phyloP scores from a whole-genome alignment of 2,888 invertebrate genomes.

The Horisme vitalbata region DNA sequence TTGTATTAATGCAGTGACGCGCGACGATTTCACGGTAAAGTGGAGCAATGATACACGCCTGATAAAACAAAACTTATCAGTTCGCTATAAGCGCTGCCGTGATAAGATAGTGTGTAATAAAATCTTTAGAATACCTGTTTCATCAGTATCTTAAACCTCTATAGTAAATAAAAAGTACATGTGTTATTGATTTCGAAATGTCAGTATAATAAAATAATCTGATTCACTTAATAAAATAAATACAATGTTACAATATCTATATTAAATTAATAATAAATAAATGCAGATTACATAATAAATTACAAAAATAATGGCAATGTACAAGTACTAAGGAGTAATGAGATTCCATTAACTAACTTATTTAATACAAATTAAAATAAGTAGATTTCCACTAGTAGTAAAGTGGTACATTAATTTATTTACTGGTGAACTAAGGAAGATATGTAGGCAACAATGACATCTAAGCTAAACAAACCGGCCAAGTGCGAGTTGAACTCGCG shows the following conservation, averaged over 20 bases:
- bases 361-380: too few species aligned
- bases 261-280: too few species aligned
- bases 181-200: slow-evolving; percentile 8
- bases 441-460: too few species aligned
- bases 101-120: slow-evolving; percentile 60
- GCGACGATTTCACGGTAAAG: slow-evolving; percentile 49
- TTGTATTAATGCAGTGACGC: slow-evolving; percentile 44
- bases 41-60: slow-evolving; percentile 60
- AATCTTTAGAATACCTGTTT: slow-evolving; percentile 37
- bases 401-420: neutral
- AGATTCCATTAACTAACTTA: neutral
- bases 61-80: slow-evolving; percentile 65
- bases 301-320: slow-evolving; percentile 4
- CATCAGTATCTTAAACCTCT: slow-evolving; percentile 8
- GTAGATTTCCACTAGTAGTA: neutral
- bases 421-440: too few species aligned
- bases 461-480: too few species aligned
- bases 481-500: too few species aligned
- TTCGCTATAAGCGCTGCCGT: slow-evolving; percentile 26
- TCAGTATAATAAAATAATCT: slow-evolving; percentile 13
- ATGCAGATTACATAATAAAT: too few species aligned
- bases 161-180: slow-evolving; percentile 14
- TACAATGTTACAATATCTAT: too few species aligned
- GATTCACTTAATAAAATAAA: slow-evolving; percentile 5
- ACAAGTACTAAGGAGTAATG: neutral